Conservation (phyloP, 2,888 invertebrate species). For the Junonia oenone region DNA sequence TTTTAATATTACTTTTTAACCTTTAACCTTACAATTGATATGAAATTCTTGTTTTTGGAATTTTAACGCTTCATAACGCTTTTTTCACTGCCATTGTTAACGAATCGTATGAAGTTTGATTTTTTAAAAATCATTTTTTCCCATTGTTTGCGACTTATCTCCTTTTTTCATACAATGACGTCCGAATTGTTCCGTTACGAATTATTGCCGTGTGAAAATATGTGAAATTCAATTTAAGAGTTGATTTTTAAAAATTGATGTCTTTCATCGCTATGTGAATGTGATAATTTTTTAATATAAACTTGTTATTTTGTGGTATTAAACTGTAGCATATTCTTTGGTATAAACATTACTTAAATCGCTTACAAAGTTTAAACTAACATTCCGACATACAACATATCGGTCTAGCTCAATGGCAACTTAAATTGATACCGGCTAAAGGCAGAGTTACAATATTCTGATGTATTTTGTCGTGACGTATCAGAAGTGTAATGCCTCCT, state of each 20-base stretch:
- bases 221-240: neutral
- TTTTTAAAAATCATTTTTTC: constrained; percentile 2
- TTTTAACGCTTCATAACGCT: neutral
- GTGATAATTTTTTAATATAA: too few species aligned
- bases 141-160: constrained; percentile 9
- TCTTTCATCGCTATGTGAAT: neutral
- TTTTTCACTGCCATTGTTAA: constrained; percentile 4
- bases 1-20: too few species aligned
- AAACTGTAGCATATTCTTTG: too few species aligned
- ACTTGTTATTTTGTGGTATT: neutral
- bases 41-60: neutral
- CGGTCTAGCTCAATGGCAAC: too few species aligned
- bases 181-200: neutral
- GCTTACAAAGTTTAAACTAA: too few species aligned
- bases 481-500: too few species aligned
- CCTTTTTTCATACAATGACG: constrained; percentile 7
- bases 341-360: too few species aligned
- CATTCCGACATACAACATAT: too few species aligned
- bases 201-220: neutral
- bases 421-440: too few species aligned
- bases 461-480: too few species aligned
- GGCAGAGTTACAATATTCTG: too few species aligned
- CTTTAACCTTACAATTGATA: too few species aligned
- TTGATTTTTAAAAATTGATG: neutral
- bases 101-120: constrained; percentile 10